phyloP scores from a whole-genome alignment of 2,113 vertebrate genomes.

The Pseudonaja textilis region DNA sequence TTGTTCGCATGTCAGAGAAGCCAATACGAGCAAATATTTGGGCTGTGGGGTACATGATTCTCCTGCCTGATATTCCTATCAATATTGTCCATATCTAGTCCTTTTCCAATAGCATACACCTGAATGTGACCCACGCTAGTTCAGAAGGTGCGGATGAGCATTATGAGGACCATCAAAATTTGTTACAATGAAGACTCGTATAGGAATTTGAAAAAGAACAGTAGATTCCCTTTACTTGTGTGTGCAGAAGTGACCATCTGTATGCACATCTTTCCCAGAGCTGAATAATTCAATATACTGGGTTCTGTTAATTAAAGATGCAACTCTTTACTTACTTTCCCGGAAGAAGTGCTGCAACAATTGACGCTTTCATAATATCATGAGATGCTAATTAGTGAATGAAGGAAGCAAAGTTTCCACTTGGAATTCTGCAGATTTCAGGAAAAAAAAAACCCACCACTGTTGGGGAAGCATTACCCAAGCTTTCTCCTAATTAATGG shows the following conservation, averaged over 20 bases:
- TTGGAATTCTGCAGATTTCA: neutral
- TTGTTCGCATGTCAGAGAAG: neutral
- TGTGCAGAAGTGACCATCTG: neutral
- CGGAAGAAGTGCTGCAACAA: neutral
- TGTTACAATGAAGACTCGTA: neutral
- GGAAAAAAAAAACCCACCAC: neutral
- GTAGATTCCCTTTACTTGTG: neutral
- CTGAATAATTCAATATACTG: neutral
- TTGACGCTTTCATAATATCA: neutral
- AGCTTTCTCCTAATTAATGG: neutral
- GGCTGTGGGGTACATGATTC: neutral
- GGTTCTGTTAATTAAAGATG: neutral
- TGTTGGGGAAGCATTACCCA: neutral
- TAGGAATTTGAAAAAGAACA: neutral
- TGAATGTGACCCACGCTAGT: neutral
- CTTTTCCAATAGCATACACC: neutral
- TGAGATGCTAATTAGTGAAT: neutral
- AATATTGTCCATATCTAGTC: neutral
- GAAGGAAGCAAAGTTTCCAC: neutral
- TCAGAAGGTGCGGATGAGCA: neutral
- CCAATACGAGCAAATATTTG: neutral
- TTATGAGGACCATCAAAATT: neutral
- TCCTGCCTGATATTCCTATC: neutral
- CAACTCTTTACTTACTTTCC: neutral
- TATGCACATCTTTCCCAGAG: neutral